These are phyloP conservation scores for Hermaeophaga mercurialis DNA, from an alignment of 2,888 invertebrate genomes.

Conservation along the genomic window DNA sequence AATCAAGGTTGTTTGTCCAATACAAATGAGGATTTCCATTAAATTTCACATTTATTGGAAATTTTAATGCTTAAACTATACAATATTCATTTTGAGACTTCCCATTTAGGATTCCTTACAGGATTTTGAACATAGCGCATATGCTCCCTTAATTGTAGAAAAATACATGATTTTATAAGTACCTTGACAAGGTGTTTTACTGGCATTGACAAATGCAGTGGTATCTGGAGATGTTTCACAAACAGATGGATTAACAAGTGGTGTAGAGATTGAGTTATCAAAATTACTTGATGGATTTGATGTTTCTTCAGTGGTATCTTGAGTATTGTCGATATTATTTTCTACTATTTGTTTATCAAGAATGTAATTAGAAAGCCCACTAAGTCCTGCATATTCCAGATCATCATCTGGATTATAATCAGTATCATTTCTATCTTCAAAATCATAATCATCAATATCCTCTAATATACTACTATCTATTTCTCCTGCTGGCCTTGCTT, in stretches of 20 bases:
- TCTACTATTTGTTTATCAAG: slow-evolving; percentile 19
- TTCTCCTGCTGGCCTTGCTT: slow-evolving; percentile 32
- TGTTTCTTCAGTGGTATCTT: neutral
- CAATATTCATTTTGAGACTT: too few relatives aligned
- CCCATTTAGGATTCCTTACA: too few relatives aligned
- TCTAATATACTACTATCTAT: slow-evolving; percentile 35
- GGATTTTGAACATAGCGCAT: too few relatives aligned
- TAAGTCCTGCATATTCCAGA: slow-evolving; percentile 18
- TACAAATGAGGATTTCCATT: too few relatives aligned
- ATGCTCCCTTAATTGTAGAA: too few relatives aligned
- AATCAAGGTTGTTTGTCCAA: too few relatives aligned
- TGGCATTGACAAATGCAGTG: neutral
- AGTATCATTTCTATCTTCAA: slow-evolving; percentile 31
- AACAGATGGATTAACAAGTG: neutral
- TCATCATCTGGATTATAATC: slow-evolving; percentile 35
- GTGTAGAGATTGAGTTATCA: neutral
- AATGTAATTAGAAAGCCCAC: slow-evolving; percentile 25
- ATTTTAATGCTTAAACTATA: too few relatives aligned
- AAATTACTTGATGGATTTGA: neutral
- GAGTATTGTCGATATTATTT: neutral
- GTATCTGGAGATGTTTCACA: neutral
- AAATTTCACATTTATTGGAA: too few relatives aligned
- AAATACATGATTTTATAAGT: too few relatives aligned
- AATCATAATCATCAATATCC: slow-evolving; percentile 31
- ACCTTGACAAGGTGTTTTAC: neutral